Base-by-base conservation (phyloP, 2,888 invertebrate genomes). In the Prosopocoilus inquinatus region DNA sequence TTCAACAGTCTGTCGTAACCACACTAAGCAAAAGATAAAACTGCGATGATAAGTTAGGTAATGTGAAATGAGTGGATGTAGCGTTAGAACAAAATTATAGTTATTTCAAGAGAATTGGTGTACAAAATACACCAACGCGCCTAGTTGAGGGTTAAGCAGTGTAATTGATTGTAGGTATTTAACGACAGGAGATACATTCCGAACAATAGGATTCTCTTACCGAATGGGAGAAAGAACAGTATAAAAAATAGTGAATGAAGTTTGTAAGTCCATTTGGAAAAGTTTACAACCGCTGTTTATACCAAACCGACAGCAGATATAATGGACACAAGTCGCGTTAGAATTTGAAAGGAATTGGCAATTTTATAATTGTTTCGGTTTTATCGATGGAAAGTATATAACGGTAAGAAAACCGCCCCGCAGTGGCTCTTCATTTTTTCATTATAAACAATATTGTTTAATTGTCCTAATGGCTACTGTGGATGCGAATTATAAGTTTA, bases 401-500 rank as follows among this genome's bases (percentile, higher is more conserved):
- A 45, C 45, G 28, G 63, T 69, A 59, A 59, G 56, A 57, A 66
- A 67, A 60, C 67, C 68, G 50, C 46, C 46, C 50, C 43, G 41
- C 16, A 65, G 63, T 58, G 67, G 68, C 36, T 68, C 64, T 39
- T 68, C 66, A 36, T 70, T 61, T 55, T 68, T 60, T 51, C 69
- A 70, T 53, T 69, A 71, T 55, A 67, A 70, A 51, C 56, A 69
- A 49, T 53, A 54, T 54, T 67, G 59, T 55, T 66, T 66, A 16
- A 63, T 69, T 20, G 67, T 68, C 13, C 57, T 71, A 50, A 58
- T 70, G 64, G 65, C 64, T 68, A 67, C n/a, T n/a, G n/a, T n/a
- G n/a, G n/a, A n/a, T n/a, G n/a, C n/a, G n/a, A n/a, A n/a, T n/a
- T n/a, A n/a, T 57, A 59, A 61, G 51, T 68, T 71, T 57, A 66